Evolutionary conservation across 2,113 vertebrate genomes (phyloP), one percentile per base, ranked within the genome.

Genomic region (Laticauda laticaudata): DNA sequence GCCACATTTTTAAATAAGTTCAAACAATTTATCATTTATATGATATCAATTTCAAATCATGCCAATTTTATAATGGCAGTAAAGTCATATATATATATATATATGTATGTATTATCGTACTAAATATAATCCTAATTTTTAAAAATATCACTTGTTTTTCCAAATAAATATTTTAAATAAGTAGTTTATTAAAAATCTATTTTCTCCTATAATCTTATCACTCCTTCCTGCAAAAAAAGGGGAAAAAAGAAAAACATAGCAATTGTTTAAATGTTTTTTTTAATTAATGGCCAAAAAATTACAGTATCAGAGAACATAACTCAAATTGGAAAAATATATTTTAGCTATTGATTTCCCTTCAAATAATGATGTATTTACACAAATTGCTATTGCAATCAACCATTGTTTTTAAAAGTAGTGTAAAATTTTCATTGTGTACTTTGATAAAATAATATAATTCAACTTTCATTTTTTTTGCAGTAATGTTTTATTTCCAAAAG

Each of bases 11-110:
- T 91, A 56, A 92, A 14, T 0, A 48, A 14, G n/a, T 26, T 90
- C 24, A 81, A 87, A 93, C 6, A 92, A 15, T 95, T 23, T 12
- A 0, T 89, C 15, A 43, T 96, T 92, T 94, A 91, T 75, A 34
- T 39, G n/a, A 81, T 39, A 81, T 39, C 39, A 2, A 75, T 18
- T 75, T 75, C 93, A 92, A 94, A 21, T 6, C 86, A 69, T 96
- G 91, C 93, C 96, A 96, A 96, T 93, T 95, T 95, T 93, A 86
- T 48, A 45, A 15, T 93, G 20, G 89, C 91, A 34, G 95, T 94
- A 96, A 90, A 45, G 75, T 91, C 88, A 94, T 93, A 48, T 39
- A 39, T 39, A 1, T 39, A 39, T 39, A 1, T 39, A 39, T 39
- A 1, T 45, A 45, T 45, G 4, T 45, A 45, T 45, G 45, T 45